Percentiles rank a stretch among this genome's conserved stretches.
These are phyloP conservation scores for Carduelis carduelis DNA, from an alignment of 2,797 vertebrate genomes.

Conservation along the genomic window DNA sequence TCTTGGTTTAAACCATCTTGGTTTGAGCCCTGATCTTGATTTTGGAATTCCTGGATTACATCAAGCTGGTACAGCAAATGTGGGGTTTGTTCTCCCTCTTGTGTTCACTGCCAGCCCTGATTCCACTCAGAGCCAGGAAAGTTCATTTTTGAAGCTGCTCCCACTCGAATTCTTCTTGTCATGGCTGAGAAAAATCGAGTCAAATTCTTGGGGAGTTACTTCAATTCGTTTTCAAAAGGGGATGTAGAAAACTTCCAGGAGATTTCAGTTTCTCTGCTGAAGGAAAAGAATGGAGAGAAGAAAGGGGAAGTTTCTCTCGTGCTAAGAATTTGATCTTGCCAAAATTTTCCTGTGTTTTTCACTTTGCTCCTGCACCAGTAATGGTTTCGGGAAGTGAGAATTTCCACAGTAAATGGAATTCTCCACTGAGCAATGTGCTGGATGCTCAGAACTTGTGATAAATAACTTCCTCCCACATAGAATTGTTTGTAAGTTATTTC, in stretches of 20 bases:
- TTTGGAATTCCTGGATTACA: background rate
- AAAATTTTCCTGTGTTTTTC: background rate
- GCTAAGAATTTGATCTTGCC: background rate
- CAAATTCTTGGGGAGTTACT: background rate
- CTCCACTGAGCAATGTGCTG: accelerated
- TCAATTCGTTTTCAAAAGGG: background rate
- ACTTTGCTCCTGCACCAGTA: background rate
- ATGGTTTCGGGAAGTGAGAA: background rate
- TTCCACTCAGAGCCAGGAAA: background rate
- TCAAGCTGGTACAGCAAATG: background rate
- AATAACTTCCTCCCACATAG: background rate
- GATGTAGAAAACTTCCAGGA: background rate
- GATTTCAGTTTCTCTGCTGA: background rate
- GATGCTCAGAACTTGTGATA: background rate
- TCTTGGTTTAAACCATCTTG: background rate
- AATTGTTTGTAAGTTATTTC: background rate
- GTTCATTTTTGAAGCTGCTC: background rate
- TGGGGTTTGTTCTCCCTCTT: slow-evolving; percentile 60
- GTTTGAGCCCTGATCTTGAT: background rate
- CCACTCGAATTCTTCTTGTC: background rate
- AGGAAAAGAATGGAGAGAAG: background rate
- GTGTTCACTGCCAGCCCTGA: slow-evolving; percentile 11
- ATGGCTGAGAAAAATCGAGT: background rate
- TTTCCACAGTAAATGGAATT: background rate
- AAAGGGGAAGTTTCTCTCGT: background rate